Evolutionary conservation across 1,140 invertebrate species (phyloP).

Genomic region (Stegodyphus mimosarum): DNA sequence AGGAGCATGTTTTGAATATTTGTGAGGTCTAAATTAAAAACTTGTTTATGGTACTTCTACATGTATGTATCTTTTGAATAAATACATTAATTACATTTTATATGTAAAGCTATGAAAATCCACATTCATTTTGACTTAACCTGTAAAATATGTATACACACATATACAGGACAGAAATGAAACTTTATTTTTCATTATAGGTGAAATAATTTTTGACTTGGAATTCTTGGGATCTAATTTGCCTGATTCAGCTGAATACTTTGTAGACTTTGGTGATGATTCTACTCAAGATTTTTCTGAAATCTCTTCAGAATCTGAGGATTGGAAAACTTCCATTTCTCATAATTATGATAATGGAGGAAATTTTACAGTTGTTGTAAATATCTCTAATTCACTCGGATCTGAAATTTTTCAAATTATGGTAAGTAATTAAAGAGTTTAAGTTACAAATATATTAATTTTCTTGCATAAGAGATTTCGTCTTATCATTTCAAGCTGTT

Average conservation of each 20-base stretch:
- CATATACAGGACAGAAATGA: no score
- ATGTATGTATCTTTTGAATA: no score
- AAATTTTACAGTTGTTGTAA: constrained; percentile 43
- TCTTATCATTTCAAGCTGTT: no score
- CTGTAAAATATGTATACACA: neutral
- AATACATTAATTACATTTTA: no score
- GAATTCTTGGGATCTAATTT: constrained; percentile 10
- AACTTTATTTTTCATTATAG: constrained; percentile 2
- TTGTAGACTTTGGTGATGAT: constrained; percentile 32
- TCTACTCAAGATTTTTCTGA: neutral
- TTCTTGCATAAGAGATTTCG: no score
- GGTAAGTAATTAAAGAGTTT: constrained; percentile 1
- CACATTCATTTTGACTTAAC: neutral
- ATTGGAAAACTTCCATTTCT: constrained; percentile 20
- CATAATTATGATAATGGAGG: constrained; percentile 45
- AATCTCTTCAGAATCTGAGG: constrained; percentile 14
- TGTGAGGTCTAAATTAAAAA: no score
- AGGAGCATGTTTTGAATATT: no score
- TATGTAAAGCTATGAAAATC: no score
- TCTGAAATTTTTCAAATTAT: constrained; percentile 31
- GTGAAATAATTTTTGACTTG: constrained; percentile 6
- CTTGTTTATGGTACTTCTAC: no score
- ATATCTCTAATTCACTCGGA: constrained; percentile 44
- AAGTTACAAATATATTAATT: no score
- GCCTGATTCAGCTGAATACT: neutral